These are phyloP conservation scores for Aldabrachelys gigantea DNA, from an alignment of 2,113 vertebrate species.

Conservation along the genomic window DNA sequence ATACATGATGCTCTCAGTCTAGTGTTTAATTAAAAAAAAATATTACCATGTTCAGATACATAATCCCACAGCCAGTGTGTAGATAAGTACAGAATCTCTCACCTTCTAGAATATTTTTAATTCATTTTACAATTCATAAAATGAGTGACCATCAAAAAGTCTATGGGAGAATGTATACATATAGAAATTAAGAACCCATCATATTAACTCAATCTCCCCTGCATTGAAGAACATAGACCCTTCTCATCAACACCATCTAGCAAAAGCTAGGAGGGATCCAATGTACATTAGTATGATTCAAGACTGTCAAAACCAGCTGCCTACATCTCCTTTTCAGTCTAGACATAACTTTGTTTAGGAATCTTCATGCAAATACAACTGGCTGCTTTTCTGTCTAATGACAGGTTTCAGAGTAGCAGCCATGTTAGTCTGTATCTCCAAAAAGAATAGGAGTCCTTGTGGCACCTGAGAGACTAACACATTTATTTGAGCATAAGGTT, in stretches of 20 bases:
- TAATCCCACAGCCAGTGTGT: not conserved
- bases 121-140: not conserved
- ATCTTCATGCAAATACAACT: not conserved
- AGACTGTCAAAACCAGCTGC: not conserved
- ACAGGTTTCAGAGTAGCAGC: no score
- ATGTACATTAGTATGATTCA: not conserved
- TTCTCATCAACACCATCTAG: not conserved
- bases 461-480: no score
- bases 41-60: not conserved
- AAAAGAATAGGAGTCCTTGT: no score
- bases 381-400: not conserved
- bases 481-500: no score
- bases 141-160: not conserved
- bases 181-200: not conserved
- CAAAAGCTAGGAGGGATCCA: not conserved
- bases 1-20: not conserved
- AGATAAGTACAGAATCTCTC: not conserved
- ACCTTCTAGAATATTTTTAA: not conserved
- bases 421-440: no score
- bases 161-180: not conserved
- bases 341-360: not conserved
- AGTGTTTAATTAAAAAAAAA: not conserved
- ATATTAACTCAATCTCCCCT: not conserved
- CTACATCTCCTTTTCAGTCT: not conserved
- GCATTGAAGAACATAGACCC: not conserved